Evolutionary conservation across 2,113 vertebrate species (phyloP).

Genomic region (Xerus inauris): DNA sequence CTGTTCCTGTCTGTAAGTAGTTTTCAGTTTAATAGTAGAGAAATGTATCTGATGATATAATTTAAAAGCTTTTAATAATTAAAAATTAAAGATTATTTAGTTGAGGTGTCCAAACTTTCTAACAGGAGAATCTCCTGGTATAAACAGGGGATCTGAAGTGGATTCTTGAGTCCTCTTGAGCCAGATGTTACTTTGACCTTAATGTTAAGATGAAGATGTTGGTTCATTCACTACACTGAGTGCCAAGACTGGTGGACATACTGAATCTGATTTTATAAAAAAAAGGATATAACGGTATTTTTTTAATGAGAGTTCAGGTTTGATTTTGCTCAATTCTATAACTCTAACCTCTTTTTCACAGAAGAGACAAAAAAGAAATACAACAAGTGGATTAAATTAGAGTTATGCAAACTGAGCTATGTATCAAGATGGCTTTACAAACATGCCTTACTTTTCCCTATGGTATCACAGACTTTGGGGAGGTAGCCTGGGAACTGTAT

Average conservation of each 20-base stretch:
- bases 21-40: not conserved
- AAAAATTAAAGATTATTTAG: not conserved
- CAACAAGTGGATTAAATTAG: not conserved
- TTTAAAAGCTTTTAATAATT: not conserved
- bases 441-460: not conserved
- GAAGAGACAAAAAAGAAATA: not conserved
- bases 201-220: not conserved
- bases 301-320: not conserved
- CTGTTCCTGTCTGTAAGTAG: not conserved
- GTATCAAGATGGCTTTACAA: not conserved
- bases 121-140: not conserved
- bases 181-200: not conserved
- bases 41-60: not conserved
- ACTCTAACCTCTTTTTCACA: slow-evolving; percentile 5
- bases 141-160: not conserved
- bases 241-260: not conserved
- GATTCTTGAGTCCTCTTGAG: not conserved
- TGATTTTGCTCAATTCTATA: not conserved
- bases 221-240: not conserved
- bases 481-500: not conserved
- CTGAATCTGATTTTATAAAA: not conserved
- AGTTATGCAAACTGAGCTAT: not conserved
- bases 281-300: not conserved
- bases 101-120: not conserved
- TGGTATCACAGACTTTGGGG: not conserved